Conservation (phyloP, 1,140 invertebrate genomes). For the Ridgeia piscesae region DNA sequence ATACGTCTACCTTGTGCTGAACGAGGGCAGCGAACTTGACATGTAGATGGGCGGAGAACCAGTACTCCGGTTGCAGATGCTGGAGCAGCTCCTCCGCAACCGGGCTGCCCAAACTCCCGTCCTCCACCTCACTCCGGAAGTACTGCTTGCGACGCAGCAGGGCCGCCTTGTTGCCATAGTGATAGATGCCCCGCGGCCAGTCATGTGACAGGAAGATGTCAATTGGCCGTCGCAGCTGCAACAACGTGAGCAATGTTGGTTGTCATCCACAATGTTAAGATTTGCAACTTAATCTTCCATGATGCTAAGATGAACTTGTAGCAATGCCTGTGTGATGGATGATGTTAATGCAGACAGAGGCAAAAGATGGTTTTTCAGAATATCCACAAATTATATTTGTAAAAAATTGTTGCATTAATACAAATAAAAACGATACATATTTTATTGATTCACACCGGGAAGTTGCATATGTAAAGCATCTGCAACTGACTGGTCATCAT, state of each 20-base stretch:
- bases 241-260: not conserved
- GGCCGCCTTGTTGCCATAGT: slow-evolving; percentile 76
- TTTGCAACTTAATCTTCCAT: too few species aligned
- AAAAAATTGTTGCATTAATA: too few species aligned
- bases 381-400: too few species aligned
- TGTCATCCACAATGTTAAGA: not conserved
- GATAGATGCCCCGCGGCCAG: slow-evolving; percentile 88
- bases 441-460: too few species aligned
- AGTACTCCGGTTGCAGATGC: slow-evolving; percentile 80
- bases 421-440: too few species aligned
- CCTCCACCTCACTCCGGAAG: slow-evolving; percentile 82
- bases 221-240: slow-evolving; percentile 62
- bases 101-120: slow-evolving; percentile 79
- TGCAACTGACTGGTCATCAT: too few species aligned
- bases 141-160: slow-evolving; percentile 83
- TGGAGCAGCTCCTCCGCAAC: slow-evolving; percentile 79
- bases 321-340: too few species aligned
- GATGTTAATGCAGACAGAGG: too few species aligned
- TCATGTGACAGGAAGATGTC: slow-evolving; percentile 96
- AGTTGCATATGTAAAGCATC: too few species aligned
- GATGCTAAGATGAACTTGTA: too few species aligned
- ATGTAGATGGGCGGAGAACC: slow-evolving; percentile 98
- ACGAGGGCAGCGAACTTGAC: slow-evolving; percentile 91
- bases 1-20: slow-evolving; percentile 62
- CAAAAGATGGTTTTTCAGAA: too few species aligned